Percentiles rank a stretch among this genome's conserved stretches.
These are phyloP conservation scores for Danaus plexippus DNA, from an alignment of 1,140 invertebrate species.

Conservation along the genomic window DNA sequence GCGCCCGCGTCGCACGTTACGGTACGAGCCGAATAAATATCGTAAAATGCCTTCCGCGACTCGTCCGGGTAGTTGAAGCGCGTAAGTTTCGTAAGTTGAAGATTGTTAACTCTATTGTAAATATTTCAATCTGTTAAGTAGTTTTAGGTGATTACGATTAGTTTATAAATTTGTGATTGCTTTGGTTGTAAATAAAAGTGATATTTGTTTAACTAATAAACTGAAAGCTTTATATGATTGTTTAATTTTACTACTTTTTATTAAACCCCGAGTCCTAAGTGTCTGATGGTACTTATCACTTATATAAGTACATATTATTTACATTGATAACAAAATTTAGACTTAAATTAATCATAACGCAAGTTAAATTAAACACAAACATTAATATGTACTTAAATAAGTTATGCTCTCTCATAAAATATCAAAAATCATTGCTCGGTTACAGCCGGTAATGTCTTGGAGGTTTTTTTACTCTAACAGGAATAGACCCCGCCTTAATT, in stretches of 20 bases:
- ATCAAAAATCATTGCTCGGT: too few species aligned
- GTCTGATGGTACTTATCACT: too few species aligned
- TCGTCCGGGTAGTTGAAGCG: constrained; percentile 24
- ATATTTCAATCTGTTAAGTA: constrained; percentile 69
- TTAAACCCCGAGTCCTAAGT: too few species aligned
- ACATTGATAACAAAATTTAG: too few species aligned
- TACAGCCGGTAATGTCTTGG: too few species aligned
- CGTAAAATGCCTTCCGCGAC: constrained; percentile 22
- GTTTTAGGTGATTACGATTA: constrained; percentile 68
- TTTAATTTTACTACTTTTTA: constrained; percentile 17
- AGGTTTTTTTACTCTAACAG: too few species aligned
- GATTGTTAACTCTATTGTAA: constrained; percentile 67
- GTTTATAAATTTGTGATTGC: constrained; percentile 68
- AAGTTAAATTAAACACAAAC: too few species aligned
- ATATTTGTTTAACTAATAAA: constrained; percentile 71
- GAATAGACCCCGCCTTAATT: too few species aligned
- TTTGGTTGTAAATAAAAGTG: constrained; percentile 72
- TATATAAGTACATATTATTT: too few species aligned
- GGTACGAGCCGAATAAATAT: constrained; percentile 14
- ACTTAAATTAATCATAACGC: too few species aligned
- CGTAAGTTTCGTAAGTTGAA: constrained; percentile 35
- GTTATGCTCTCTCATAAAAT: too few species aligned
- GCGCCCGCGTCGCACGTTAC: constrained; percentile 7
- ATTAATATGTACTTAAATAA: too few species aligned
- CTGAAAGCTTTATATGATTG: constrained; percentile 51